phyloP scores from a whole-genome alignment of 2,888 invertebrate species.

The Protophormia terraenovae region DNA sequence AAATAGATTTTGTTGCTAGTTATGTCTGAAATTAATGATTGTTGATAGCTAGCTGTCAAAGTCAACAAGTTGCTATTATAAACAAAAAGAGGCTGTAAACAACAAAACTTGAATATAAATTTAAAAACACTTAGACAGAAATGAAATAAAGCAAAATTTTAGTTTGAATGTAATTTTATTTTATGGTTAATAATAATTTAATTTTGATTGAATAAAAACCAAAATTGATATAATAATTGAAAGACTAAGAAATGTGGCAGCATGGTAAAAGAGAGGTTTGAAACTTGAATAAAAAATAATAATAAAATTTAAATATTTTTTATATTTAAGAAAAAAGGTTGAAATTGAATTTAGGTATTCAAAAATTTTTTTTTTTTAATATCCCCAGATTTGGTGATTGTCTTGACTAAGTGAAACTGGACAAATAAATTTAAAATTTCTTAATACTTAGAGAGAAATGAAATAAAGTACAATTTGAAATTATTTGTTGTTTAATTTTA shows the following conservation, averaged over 20 bases:
- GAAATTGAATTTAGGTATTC: too few relatives aligned
- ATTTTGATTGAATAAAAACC: constrained; percentile 8
- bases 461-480: too few relatives aligned
- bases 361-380: too few relatives aligned
- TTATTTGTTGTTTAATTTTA: too few relatives aligned
- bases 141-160: background rate
- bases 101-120: constrained; percentile 39
- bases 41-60: constrained; percentile 67
- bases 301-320: too few relatives aligned
- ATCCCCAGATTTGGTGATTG: background rate
- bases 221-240: constrained; percentile 1
- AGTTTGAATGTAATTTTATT: constrained; percentile 9
- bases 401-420: too few relatives aligned
- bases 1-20: constrained; percentile 8
- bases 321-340: too few relatives aligned
- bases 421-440: too few relatives aligned
- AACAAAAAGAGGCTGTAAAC: background rate
- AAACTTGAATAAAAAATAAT: background rate
- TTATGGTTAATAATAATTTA: background rate
- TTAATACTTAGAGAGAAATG: too few relatives aligned
- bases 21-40: constrained; percentile 40
- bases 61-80: constrained; percentile 64
- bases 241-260: background rate
- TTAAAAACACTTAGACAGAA: constrained; percentile 4
- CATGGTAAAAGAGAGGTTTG: background rate